Conservation (phyloP, 2,888 invertebrate species). For the Cepaea hortensis region DNA sequence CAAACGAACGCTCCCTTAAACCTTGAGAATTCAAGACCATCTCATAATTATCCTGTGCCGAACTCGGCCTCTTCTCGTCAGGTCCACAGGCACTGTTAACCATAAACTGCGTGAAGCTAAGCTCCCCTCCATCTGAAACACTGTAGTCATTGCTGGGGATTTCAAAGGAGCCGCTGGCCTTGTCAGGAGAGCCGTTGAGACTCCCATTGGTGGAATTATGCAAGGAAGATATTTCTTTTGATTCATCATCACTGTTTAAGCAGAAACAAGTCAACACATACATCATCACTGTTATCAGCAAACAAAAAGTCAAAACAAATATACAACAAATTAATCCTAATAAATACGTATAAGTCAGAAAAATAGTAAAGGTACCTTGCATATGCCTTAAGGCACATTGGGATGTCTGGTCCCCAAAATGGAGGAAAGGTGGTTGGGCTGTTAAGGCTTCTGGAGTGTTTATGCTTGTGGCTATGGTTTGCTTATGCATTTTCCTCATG, state of each 20-base stretch:
- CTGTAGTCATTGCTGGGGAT: slow-evolving; percentile 5
- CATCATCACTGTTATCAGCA: too few relatives aligned
- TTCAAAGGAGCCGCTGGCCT: slow-evolving; percentile 36
- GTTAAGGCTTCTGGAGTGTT: too few relatives aligned
- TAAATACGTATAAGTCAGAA: background rate
- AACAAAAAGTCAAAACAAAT: background rate
- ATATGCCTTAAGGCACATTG: too few relatives aligned
- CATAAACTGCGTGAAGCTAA: slow-evolving; percentile 23
- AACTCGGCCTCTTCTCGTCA: slow-evolving; percentile 21
- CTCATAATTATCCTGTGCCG: slow-evolving; percentile 39
- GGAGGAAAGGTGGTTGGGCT: too few relatives aligned
- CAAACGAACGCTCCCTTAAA: slow-evolving; percentile 65
- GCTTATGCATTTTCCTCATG: too few relatives aligned
- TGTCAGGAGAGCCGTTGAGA: slow-evolving; percentile 49
- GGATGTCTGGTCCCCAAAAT: too few relatives aligned
- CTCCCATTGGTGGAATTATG: slow-evolving; percentile 34
- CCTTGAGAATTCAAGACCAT: slow-evolving; percentile 4
- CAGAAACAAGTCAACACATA: background rate
- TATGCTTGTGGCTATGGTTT: too few relatives aligned
- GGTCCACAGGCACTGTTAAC: background rate
- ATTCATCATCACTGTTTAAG: slow-evolving; percentile 34
- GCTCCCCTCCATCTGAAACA: slow-evolving; percentile 33
- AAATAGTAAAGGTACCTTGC: too few relatives aligned
- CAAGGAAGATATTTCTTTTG: slow-evolving; percentile 34
- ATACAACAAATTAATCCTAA: background rate